Base-by-base conservation (phyloP, 37 sponge, comb jelly and placozoan species). In the Beroe forskalii region DNA sequence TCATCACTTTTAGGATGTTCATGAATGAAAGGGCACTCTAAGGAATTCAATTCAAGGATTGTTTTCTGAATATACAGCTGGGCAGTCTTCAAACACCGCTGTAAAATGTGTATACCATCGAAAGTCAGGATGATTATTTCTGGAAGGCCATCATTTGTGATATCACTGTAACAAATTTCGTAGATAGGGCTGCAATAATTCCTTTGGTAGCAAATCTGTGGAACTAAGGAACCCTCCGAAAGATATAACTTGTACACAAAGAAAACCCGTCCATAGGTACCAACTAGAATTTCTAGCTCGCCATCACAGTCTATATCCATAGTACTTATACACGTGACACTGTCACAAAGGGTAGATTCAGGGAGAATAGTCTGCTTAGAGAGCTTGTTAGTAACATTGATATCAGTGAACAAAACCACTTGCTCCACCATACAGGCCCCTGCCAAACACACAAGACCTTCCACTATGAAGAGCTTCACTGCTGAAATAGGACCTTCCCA, bases 281-380 rank as follows among this genome's bases (percentile, higher is more conserved):
- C 86, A n/a, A 80, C 55, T 9, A 80, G 86, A 9, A 80, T 80
- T 25, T 80, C 86, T 22, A 4, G 20, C 14, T 80, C 55, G 4
- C 86, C 55, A n/a, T 80, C 86, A 38, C 35, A 80, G 35, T 80
- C 86, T 14, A 80, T 80, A 43, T 80, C 86, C 86, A 80, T 80
- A 27, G 35, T 69, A 32, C 9, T 69, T 2, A 69, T 4, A 35
- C 72, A 69, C 38, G 72, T 69, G 19, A 69, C 72, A 35, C 72
- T 69, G 38, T 69, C 72, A 32, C 27, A 69, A 14, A 3, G 72
- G 6, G 1, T 69, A 32, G 72, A 69, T 36, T 69, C 72, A 17
- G 72, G 72, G 2, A 69, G 19, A 36, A 69, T 33, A 9, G 32
- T 35, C 72, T 37, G 35, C 1, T 69, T 69, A 69, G 4, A 0